phyloP scores from a whole-genome alignment of 2,797 vertebrate species.

The Phataginus tricuspis region DNA sequence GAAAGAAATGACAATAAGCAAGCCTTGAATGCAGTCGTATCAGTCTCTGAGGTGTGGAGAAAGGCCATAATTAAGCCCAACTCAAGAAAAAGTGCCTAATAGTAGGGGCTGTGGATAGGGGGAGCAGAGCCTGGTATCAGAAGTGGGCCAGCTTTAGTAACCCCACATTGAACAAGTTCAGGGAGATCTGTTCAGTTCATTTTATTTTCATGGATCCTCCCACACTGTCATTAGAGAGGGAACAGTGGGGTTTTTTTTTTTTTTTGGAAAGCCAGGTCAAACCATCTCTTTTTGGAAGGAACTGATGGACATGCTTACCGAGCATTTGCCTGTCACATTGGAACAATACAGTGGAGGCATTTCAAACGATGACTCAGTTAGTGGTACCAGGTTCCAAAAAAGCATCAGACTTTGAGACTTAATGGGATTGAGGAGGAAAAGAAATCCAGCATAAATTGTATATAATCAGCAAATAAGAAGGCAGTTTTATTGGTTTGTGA shows the following conservation, averaged over 20 bases:
- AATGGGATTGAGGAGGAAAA: neutral
- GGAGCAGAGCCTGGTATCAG: neutral
- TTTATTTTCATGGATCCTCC: neutral
- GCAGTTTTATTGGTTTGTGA: constrained; percentile 20
- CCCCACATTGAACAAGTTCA: neutral
- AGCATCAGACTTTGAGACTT: constrained; percentile 1
- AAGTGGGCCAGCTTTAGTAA: constrained; percentile 26
- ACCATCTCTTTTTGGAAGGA: neutral
- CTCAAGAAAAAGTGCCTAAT: neutral
- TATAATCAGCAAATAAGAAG: constrained; percentile 38
- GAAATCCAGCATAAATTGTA: neutral
- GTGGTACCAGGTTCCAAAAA: neutral
- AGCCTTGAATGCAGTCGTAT: constrained; percentile 40
- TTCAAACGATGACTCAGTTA: constrained; percentile 39
- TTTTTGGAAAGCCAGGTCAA: neutral
- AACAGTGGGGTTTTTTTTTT: neutral
- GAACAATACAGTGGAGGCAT: neutral
- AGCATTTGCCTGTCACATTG: neutral
- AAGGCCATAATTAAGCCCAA: constrained; percentile 35
- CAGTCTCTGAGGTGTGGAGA: constrained; percentile 24
- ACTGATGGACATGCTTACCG: neutral
- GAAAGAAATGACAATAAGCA: neutral
- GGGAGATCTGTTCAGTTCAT: constrained; percentile 8
- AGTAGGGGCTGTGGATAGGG: neutral
- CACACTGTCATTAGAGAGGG: neutral